Conservation (phyloP, 2,888 invertebrate genomes). For the Aromia moschata region DNA sequence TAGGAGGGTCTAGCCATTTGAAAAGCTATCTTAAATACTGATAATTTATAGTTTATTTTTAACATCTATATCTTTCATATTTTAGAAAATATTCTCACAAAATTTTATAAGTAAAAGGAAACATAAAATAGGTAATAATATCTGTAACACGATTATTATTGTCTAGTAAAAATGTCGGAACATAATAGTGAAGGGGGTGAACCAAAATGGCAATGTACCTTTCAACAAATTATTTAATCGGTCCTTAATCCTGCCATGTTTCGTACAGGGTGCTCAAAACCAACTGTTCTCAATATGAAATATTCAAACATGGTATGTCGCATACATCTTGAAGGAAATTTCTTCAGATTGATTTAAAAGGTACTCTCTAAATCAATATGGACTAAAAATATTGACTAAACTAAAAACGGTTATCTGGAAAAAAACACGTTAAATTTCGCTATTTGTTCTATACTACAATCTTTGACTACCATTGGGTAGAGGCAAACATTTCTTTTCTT, state of each 20-base stretch:
- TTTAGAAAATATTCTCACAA: constrained; percentile 48
- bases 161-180: constrained; percentile 30
- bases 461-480: no score
- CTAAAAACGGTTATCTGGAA: no score
- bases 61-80: constrained; percentile 56
- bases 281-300: no score
- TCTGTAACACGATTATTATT: constrained; percentile 35
- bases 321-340: no score
- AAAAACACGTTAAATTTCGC: no score
- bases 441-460: no score
- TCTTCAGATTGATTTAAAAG: no score
- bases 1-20: constrained; percentile 64
- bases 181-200: not conserved
- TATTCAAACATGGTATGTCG: no score
- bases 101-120: constrained; percentile 33
- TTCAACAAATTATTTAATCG: not conserved
- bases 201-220: constrained; percentile 13
- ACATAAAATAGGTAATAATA: constrained; percentile 13
- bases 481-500: no score
- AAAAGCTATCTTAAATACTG: constrained; percentile 65
- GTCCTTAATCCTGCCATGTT: not conserved
- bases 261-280: not conserved
- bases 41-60: constrained; percentile 62
- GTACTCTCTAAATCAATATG: no score
- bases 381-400: no score